Conservation (phyloP, 2,888 invertebrate genomes). For the Acrobasis suavella region DNA sequence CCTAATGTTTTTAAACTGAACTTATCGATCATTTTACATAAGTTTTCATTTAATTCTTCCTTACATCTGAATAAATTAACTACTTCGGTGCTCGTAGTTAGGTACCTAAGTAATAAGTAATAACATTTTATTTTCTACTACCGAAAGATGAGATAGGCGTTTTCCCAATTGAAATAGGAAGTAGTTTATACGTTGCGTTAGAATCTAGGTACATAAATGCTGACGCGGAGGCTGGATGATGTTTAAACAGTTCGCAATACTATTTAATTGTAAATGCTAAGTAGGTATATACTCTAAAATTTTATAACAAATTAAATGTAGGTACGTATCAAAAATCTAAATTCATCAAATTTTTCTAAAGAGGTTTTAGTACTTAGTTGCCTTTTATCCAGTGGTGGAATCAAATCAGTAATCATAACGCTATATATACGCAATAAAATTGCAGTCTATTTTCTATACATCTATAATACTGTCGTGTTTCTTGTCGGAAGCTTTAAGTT, state of each 20-base stretch:
- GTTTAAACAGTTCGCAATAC: slow-evolving; percentile 14
- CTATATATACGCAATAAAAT: slow-evolving; percentile 41
- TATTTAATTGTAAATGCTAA: slow-evolving; percentile 9
- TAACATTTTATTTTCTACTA: no score
- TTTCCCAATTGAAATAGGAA: no score
- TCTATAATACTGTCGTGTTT: slow-evolving; percentile 91
- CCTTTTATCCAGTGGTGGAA: slow-evolving; percentile 36
- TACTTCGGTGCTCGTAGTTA: no score
- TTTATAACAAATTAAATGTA: slow-evolving; percentile 28
- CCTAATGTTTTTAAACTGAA: no score
- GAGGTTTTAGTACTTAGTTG: slow-evolving; percentile 59
- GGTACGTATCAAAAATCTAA: slow-evolving; percentile 62
- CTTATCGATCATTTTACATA: no score
- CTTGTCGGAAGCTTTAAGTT: slow-evolving; percentile 88
- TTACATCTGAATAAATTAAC: no score
- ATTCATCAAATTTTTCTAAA: slow-evolving; percentile 76
- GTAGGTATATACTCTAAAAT: slow-evolving; percentile 13
- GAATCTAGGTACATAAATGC: no score
- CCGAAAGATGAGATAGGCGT: no score
- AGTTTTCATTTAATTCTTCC: no score
- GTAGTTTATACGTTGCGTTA: no score
- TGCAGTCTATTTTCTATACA: slow-evolving; percentile 80
- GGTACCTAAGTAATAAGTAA: no score
- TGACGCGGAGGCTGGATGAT: background rate
- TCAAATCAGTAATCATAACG: slow-evolving; percentile 28